phyloP scores from a whole-genome alignment of 2,113 vertebrate species.

The Agapornis roseicollis region DNA sequence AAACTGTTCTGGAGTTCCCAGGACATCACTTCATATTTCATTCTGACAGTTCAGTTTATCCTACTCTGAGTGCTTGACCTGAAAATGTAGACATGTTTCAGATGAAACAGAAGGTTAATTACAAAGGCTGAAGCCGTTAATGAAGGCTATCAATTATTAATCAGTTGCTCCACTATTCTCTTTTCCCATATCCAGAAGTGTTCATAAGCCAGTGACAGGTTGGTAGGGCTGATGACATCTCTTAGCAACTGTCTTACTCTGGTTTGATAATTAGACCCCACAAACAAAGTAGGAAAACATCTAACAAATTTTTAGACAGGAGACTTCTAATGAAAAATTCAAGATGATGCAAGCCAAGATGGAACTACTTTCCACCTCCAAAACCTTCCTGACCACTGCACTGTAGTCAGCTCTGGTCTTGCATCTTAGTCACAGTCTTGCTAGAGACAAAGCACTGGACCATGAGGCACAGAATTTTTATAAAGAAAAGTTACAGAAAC shows the following conservation, averaged over 20 bases:
- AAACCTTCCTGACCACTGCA: background rate
- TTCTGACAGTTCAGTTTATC: constrained; percentile 45
- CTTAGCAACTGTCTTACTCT: background rate
- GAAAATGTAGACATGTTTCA: constrained; percentile 63
- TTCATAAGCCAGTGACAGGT: background rate
- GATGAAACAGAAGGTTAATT: constrained; percentile 69
- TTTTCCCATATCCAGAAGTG: background rate
- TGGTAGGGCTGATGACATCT: background rate
- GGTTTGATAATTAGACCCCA: background rate
- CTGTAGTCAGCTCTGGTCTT: background rate
- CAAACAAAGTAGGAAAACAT: background rate
- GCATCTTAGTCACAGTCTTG: background rate
- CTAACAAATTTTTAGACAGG: background rate
- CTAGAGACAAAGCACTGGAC: background rate
- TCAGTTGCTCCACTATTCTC: constrained; percentile 1
- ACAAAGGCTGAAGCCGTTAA: constrained; percentile 54
- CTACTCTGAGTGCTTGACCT: constrained; percentile 22
- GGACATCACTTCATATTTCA: constrained; percentile 54
- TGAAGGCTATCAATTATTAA: constrained; percentile 65
- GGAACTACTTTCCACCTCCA: background rate
- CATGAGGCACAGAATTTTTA: background rate
- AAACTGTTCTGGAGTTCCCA: constrained; percentile 29
- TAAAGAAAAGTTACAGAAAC: background rate
- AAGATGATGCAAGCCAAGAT: background rate
- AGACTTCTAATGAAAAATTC: background rate